Base-by-base conservation (phyloP, 2,888 invertebrate species). In the Drosophila picticornis region DNA sequence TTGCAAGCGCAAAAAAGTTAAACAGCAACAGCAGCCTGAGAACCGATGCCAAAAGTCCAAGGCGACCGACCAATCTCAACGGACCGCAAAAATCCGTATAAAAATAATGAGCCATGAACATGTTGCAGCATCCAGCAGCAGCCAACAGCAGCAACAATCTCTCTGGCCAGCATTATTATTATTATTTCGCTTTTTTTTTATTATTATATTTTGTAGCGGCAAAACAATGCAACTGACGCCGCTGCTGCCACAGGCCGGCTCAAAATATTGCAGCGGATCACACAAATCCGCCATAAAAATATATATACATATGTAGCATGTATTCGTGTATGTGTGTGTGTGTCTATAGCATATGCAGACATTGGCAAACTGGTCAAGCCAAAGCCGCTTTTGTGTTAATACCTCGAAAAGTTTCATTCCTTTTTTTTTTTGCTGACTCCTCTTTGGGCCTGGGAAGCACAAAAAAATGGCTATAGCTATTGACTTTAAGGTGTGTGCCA, bases 271-370 rank as follows among this genome's bases (percentile, higher is more conserved):
- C 91, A 91, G 83, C 88, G 90, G 91, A 91, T 91, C 91, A 91
- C 88, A 91, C 90, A 91, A 91, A 91, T 91, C 91, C 88, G 85
- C 91, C 90, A 91, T 91, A 91, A 91, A 91, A 84, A 82, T 9
- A 58, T 58, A 74, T 69, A 70, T 29, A 77, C 63, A 71, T 43
- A 59, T 55, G 43, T 27, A 50, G 25, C 36, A 31, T 61, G 36
- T 66, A 53, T 43, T 25, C 55, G 34, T 16, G 43, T 34, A 27
- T 43, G 27, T 53, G 51, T 53, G 16, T 52, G 29, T 68, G 27
- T 67, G 58, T 51, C 46, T 25, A 46, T 46, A 46, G 32, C 55
- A 38, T 67, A 36, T 60, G 60, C 69, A 60, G 52, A 46, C 38
- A 40, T 51, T 60, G 66, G 59, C 60, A 65, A 77, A 70, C 74